Conservation (phyloP, 2,113 vertebrate species). For the Oceanites oceanicus region DNA sequence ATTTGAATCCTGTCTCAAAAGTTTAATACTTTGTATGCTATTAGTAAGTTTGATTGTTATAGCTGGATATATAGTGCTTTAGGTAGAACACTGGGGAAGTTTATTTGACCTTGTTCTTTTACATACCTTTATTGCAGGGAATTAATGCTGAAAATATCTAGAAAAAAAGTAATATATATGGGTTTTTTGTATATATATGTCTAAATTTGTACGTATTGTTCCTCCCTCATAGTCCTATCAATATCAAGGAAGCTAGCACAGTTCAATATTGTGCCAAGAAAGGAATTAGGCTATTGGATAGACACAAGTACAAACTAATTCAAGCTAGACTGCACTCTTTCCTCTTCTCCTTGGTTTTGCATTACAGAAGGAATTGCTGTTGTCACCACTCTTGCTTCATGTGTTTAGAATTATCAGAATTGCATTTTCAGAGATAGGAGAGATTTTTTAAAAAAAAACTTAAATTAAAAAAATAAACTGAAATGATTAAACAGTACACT, state of each 20-base stretch:
- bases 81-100: neutral
- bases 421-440: neutral
- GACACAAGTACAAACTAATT: neutral
- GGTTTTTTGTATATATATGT: neutral
- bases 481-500: neutral
- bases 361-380: neutral
- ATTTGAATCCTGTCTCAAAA: neutral
- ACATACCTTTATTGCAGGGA: neutral
- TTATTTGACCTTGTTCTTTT: neutral
- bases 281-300: neutral
- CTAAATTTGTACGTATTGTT: neutral
- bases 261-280: neutral
- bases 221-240: neutral
- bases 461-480: neutral
- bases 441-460: neutral
- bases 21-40: neutral
- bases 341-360: neutral
- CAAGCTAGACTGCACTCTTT: neutral
- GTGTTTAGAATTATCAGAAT: neutral
- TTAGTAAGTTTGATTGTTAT: neutral
- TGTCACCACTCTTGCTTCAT: neutral
- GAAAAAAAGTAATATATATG: neutral
- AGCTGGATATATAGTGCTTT: neutral
- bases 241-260: neutral
- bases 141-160: neutral